Conservation (phyloP, 2,113 vertebrate species). For the Seriola aureovittata region DNA sequence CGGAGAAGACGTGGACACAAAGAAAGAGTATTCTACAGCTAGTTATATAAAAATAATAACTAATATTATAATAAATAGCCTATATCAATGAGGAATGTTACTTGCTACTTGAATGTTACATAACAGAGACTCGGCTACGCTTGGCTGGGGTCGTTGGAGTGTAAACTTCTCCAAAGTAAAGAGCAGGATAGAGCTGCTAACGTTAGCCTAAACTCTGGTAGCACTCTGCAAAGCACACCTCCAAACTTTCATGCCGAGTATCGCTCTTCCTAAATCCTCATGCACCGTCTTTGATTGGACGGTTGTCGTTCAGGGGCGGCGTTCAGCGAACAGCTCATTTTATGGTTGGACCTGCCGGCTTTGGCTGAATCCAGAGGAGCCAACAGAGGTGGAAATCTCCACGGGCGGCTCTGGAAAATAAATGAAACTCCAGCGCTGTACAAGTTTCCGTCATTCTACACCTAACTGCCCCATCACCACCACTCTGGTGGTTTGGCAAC, state of each 20-base stretch:
- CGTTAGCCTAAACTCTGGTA: too few species aligned
- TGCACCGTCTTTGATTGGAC: not conserved
- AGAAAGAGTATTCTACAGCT: too few species aligned
- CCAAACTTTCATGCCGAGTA: not conserved
- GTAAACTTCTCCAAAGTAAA: too few species aligned
- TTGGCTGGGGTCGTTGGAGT: too few species aligned
- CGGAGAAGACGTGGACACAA: too few species aligned
- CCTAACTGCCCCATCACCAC: conserved; percentile 62
- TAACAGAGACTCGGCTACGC: too few species aligned
- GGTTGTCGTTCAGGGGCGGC: not conserved
- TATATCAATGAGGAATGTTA: too few species aligned
- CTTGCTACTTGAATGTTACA: too few species aligned
- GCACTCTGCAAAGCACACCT: too few species aligned
- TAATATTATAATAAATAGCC: too few species aligned
- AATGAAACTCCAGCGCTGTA: conserved; percentile 16
- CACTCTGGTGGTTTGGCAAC: conserved; percentile 70
- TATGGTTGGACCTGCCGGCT: not conserved
- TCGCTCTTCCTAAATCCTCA: not conserved
- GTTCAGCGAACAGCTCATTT: not conserved
- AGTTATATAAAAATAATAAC: too few species aligned
- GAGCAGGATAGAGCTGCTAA: too few species aligned
- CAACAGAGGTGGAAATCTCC: conserved; percentile 1
- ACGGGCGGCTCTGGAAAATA: conserved; percentile 27
- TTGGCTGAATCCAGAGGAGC: not conserved
- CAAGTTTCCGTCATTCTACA: conserved; percentile 49